phyloP scores from a whole-genome alignment of 2,797 vertebrate genomes.

The Typhlichthys subterraneus region DNA sequence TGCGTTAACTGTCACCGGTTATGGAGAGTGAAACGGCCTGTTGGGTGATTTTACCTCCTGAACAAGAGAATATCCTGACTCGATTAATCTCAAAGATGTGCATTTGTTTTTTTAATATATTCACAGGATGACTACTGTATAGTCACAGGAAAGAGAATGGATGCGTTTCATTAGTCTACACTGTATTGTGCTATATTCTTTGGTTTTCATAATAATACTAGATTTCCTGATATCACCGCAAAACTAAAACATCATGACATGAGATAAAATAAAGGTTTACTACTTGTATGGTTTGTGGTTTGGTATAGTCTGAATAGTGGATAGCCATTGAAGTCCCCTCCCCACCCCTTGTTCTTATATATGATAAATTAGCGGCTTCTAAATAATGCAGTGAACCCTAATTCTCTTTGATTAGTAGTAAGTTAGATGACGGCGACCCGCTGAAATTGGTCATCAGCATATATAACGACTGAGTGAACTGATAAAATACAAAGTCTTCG shows the following conservation, averaged over 20 bases:
- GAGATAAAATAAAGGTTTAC: no score
- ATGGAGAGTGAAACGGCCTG: conserved; percentile 65
- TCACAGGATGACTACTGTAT: conserved; percentile 3
- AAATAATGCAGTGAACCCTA: conserved; percentile 97
- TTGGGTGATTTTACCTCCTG: conserved; percentile 40
- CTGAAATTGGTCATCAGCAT: conserved; percentile 98
- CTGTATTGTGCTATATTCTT: no score
- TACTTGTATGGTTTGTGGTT: no score
- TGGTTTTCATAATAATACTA: no score
- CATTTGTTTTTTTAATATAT: conserved; percentile 11
- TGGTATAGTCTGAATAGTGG: conserved; percentile 8
- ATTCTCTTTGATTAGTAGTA: conserved; percentile 96
- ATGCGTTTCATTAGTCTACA: not conserved
- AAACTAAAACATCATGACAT: no score
- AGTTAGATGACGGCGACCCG: conserved; percentile 96
- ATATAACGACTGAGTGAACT: conserved; percentile 97
- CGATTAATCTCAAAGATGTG: conserved; percentile 39
- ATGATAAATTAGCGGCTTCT: conserved; percentile 93
- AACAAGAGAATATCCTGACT: conserved; percentile 46
- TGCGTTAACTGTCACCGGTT: conserved; percentile 59
- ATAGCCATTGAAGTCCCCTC: not conserved
- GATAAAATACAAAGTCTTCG: conserved; percentile 95
- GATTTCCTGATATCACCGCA: no score
- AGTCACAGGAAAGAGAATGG: conserved; percentile 3
- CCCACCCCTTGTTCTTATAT: conserved; percentile 76